Conservation (phyloP, 2,113 vertebrate genomes). For the Varanus salvator region DNA sequence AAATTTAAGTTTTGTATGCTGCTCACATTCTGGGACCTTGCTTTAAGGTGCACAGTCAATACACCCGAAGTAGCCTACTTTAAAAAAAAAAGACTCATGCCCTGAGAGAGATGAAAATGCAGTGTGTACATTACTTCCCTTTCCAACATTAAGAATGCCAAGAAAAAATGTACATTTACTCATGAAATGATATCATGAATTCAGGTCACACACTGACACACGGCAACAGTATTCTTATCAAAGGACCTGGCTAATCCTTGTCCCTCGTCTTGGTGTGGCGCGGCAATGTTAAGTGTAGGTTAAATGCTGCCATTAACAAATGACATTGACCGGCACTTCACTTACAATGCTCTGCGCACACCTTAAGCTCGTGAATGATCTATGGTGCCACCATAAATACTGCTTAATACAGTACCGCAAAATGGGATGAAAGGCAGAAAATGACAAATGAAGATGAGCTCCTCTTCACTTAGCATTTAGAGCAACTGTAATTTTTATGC, state of each 20-base stretch:
- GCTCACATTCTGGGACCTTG: no score
- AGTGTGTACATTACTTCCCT: not conserved
- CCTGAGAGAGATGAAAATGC: no score
- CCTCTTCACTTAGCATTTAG: constrained; percentile 38
- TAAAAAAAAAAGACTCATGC: no score
- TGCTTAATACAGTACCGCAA: constrained; percentile 43
- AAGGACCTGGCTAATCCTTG: constrained; percentile 44
- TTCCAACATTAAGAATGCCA: not conserved
- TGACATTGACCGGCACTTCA: constrained; percentile 48
- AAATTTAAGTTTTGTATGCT: no score
- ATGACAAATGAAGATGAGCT: constrained; percentile 60
- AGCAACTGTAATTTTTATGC: constrained; percentile 11
- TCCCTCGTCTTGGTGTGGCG: constrained; percentile 39
- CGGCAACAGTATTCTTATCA: not conserved
- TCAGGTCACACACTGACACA: not conserved
- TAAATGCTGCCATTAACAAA: constrained; percentile 61
- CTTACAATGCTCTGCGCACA: constrained; percentile 46
- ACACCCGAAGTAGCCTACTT: no score
- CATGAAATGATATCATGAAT: constrained; percentile 4
- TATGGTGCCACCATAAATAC: constrained; percentile 56
- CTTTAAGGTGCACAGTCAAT: no score
- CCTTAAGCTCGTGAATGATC: constrained; percentile 54
- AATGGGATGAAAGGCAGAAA: constrained; percentile 48
- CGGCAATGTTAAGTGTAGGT: constrained; percentile 56
- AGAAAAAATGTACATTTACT: not conserved